Conservation (phyloP, 2,797 vertebrate species). For the Dermochelys coriacea region DNA sequence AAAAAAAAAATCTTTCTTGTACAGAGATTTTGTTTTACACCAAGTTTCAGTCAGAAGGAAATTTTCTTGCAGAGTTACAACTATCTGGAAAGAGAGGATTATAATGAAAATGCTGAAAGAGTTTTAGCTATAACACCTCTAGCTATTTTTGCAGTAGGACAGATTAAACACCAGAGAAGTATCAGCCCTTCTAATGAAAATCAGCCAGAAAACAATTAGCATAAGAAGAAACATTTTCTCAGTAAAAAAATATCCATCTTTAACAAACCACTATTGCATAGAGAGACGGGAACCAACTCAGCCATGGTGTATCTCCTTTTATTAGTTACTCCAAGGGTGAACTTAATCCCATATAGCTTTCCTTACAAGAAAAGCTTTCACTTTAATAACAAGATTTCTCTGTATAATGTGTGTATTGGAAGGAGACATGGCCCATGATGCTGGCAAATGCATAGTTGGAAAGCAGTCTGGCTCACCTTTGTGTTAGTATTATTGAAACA, state of each 20-base stretch:
- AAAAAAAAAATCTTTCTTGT: too few relatives aligned
- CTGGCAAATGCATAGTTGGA: too few relatives aligned
- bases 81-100: too few relatives aligned
- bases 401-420: conserved; percentile 30
- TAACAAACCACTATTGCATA: conserved; percentile 35
- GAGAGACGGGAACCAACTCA: conserved; percentile 5
- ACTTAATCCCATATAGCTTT: conserved; percentile 27
- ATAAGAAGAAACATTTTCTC: conserved; percentile 25
- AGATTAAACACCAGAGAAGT: conserved; percentile 17
- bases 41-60: too few relatives aligned
- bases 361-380: conserved; percentile 32
- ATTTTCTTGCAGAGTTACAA: too few relatives aligned
- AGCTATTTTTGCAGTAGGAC: fast-evolving
- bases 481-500: too few relatives aligned
- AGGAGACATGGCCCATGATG: neutral
- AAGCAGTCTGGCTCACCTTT: too few relatives aligned
- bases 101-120: too few relatives aligned
- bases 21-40: too few relatives aligned
- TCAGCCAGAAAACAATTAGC: conserved; percentile 38
- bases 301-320: neutral
- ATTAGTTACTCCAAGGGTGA: conserved; percentile 22
- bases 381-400: conserved; percentile 50
- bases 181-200: conserved; percentile 50
- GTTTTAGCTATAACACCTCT: too few relatives aligned
- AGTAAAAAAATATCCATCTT: neutral